phyloP scores from a whole-genome alignment of 2,113 vertebrate genomes.

The Buteo buteo region DNA sequence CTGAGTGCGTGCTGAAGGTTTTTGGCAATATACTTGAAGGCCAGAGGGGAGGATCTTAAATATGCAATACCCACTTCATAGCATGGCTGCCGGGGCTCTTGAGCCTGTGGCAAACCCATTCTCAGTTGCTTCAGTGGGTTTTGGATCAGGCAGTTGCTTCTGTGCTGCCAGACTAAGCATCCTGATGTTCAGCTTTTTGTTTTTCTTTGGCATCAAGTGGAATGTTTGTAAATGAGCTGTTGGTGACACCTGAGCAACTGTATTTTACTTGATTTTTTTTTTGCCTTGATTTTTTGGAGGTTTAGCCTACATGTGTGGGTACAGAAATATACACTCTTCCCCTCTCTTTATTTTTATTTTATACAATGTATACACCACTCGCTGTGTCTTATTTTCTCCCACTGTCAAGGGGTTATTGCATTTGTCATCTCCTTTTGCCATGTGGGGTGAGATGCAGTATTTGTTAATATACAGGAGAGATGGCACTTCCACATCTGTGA shows the following conservation, averaged over 20 bases:
- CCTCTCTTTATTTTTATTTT: not conserved
- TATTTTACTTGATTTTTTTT: not conserved
- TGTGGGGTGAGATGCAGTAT: not conserved
- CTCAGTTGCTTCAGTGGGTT: not conserved
- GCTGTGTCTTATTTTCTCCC: not conserved
- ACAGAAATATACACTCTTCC: not conserved
- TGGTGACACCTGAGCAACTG: not conserved
- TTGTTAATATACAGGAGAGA: not conserved
- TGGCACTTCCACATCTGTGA: not conserved
- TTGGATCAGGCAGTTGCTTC: not conserved
- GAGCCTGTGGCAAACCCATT: not conserved
- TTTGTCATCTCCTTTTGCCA: not conserved
- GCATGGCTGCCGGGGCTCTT: fast-evolving
- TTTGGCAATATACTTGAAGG: not conserved
- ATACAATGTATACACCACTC: fast-evolving
- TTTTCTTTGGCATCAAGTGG: not conserved
- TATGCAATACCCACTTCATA: not conserved
- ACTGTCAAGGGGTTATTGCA: not conserved
- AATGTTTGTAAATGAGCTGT: not conserved
- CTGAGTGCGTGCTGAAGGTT: not conserved
- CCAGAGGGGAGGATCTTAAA: not conserved
- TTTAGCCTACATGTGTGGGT: fast-evolving
- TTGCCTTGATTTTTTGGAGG: fast-evolving
- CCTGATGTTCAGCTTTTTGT: not conserved
- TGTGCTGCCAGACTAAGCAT: not conserved